phyloP scores from a whole-genome alignment of 2,113 vertebrate genomes.

The Gobius niger region DNA sequence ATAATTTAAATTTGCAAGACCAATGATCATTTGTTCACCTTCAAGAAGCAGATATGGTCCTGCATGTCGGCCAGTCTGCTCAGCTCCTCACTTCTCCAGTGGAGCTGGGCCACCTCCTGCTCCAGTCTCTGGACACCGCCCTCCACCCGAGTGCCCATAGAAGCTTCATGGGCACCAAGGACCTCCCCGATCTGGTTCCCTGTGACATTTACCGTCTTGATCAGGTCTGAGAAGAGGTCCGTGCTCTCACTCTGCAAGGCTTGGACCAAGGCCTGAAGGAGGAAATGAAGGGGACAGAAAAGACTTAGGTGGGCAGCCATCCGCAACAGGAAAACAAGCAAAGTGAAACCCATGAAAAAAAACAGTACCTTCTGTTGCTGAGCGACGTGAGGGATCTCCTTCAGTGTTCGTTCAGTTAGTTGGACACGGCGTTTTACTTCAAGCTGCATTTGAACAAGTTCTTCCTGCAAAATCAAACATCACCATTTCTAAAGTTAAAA shows the following conservation, averaged over 20 bases:
- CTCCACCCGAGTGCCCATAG: slow-evolving; percentile 50
- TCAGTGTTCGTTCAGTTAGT: slow-evolving; percentile 56
- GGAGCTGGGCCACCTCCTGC: slow-evolving; percentile 66
- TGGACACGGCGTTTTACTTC: slow-evolving; percentile 60
- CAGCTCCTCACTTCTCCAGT: slow-evolving; percentile 63
- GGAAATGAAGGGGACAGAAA: not conserved
- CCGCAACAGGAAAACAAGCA: too few relatives aligned
- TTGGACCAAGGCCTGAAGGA: slow-evolving; percentile 62
- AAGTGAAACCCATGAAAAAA: too few relatives aligned
- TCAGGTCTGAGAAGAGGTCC: slow-evolving; percentile 56
- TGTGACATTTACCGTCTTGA: slow-evolving; percentile 50
- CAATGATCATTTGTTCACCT: slow-evolving; percentile 46
- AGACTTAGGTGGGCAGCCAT: too few relatives aligned
- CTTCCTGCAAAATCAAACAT: slow-evolving; percentile 50
- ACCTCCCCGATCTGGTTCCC: slow-evolving; percentile 56
- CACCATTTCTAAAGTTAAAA: not conserved
- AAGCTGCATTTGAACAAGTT: slow-evolving; percentile 61
- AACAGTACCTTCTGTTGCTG: slow-evolving; percentile 67
- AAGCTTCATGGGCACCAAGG: slow-evolving; percentile 56
- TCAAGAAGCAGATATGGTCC: slow-evolving; percentile 69
- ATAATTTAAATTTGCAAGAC: too few relatives aligned
- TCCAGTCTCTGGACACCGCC: slow-evolving; percentile 58
- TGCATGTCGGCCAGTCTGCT: slow-evolving; percentile 53
- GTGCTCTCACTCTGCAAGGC: slow-evolving; percentile 61
- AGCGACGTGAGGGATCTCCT: slow-evolving; percentile 59